Conservation (phyloP, 2,797 vertebrate species). For the Serranus cabrilla region DNA sequence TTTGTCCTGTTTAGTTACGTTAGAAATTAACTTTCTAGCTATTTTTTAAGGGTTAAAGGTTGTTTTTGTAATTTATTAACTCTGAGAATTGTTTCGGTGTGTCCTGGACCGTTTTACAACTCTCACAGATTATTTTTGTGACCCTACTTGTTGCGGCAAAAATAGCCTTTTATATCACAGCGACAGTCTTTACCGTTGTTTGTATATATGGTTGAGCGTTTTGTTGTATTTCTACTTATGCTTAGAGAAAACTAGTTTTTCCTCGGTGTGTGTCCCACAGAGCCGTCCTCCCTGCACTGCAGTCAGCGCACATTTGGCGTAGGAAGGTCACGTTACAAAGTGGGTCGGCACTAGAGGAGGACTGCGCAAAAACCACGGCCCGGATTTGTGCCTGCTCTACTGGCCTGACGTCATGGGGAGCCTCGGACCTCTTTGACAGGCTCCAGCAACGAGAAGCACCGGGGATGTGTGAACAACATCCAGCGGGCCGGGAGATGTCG, state of each 20-base stretch:
- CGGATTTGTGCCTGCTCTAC: conserved; percentile 74
- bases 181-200: background rate
- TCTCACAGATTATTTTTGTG: background rate
- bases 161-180: background rate
- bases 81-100: fast-evolving
- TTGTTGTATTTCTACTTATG: background rate
- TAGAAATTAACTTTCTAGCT: fast-evolving
- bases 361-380: conserved; percentile 86
- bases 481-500: conserved; percentile 54
- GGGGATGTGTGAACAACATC: conserved; percentile 60
- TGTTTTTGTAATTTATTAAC: background rate
- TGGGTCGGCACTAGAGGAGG: conserved; percentile 61
- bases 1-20: conserved; percentile 23
- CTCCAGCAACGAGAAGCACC: conserved; percentile 58
- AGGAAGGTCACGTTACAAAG: conserved; percentile 80
- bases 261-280: background rate
- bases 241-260: background rate
- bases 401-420: conserved; percentile 85
- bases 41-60: background rate
- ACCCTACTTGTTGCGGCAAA: conserved; percentile 32
- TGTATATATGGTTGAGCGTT: background rate
- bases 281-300: conserved; percentile 77
- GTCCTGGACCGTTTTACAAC: background rate
- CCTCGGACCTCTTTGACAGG: conserved; percentile 81
- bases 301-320: conserved; percentile 71